Evolutionary conservation across 1,140 invertebrate genomes (phyloP), one percentile per base, ranked within the genome.

Genomic region (Drosophila navojoa): DNA sequence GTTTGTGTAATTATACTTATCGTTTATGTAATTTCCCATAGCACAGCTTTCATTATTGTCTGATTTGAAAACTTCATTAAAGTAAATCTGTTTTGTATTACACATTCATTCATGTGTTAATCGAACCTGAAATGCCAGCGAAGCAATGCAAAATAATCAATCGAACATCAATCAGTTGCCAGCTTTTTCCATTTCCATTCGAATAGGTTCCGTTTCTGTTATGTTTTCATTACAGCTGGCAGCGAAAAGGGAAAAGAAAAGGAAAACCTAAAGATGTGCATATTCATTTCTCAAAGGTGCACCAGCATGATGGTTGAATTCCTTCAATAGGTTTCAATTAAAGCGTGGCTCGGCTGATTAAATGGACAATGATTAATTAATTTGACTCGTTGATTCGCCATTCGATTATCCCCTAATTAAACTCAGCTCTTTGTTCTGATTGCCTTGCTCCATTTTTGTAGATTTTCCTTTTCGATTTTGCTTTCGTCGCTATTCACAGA

Each of bases 341-440:
- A 58, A 45, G 29, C 45, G 52, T 44, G 40, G n/a, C 62, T 29
- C 38, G 57, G 62, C 25, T 66, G 52, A 53, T 40, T 19, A 57
- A 66, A 7, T 49, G 62, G 27, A 66, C 38, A 57, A 57, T 35
- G 53, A 66, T 58, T 58, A 66, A 66, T 66, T 52, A 47, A 66
- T 66, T 66, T 42, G 47, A 66, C 27, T 66, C 62, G 50, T 15
- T 49, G 42, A 29, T 32, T 42, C 53, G 25, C 55, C 27, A 66
- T 58, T 57, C 49, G 40, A 66, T 66, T 66, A 58, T 58, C n/a
- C 40, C 38, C 62, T 58, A 66, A 66, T 66, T 66, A 66, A 66
- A 57, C 40, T 32, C 16, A 58, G 53, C 62, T 45, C 40, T 66
- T 58, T 50, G 53, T 32, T 66, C 53, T 35, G 62, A 47, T 58